These are phyloP conservation scores for Argyra leucocephala DNA, from an alignment of 2,888 invertebrate species.

Conservation along the genomic window DNA sequence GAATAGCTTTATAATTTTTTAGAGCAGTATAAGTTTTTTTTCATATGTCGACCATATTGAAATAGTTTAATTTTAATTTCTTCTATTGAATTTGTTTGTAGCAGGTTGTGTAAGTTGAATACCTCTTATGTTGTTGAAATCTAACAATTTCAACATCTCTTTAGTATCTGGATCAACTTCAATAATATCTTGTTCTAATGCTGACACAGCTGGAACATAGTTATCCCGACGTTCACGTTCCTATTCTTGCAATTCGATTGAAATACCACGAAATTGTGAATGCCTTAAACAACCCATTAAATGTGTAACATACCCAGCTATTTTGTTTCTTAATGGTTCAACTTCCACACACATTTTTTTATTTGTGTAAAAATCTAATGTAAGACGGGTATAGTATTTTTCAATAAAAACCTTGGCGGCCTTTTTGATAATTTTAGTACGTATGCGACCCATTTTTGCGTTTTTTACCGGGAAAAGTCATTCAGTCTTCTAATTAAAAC, in stretches of 20 bases:
- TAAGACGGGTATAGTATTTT: constrained; percentile 96
- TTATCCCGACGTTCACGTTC: constrained; percentile 98
- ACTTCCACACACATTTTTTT: constrained; percentile 99
- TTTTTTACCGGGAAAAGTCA: too few species aligned
- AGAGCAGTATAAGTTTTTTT: too few species aligned
- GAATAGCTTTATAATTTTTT: too few species aligned
- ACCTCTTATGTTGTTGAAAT: too few species aligned
- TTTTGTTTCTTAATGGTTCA: constrained; percentile 82
- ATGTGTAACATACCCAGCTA: too few species aligned
- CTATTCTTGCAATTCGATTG: constrained; percentile 98
- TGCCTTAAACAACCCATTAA: constrained; percentile 97
- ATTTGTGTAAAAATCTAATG: constrained; percentile 97
- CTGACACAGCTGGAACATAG: too few species aligned
- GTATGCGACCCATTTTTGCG: constrained; percentile 99
- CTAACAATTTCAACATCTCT: too few species aligned
- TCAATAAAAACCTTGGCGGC: constrained; percentile 98
- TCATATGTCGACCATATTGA: too few species aligned
- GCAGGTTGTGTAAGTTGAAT: constrained; percentile 81
- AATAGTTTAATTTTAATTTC: constrained; percentile 46
- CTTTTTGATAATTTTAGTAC: constrained; percentile 99
- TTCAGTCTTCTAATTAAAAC: too few species aligned
- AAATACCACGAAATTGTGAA: constrained; percentile 97
- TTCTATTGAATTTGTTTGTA: constrained; percentile 50
- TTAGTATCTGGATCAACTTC: too few species aligned
- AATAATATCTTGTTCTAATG: too few species aligned